Evolutionary conservation across 2,797 vertebrate genomes (phyloP).

Genomic region (Scyliorhinus canicula): DNA sequence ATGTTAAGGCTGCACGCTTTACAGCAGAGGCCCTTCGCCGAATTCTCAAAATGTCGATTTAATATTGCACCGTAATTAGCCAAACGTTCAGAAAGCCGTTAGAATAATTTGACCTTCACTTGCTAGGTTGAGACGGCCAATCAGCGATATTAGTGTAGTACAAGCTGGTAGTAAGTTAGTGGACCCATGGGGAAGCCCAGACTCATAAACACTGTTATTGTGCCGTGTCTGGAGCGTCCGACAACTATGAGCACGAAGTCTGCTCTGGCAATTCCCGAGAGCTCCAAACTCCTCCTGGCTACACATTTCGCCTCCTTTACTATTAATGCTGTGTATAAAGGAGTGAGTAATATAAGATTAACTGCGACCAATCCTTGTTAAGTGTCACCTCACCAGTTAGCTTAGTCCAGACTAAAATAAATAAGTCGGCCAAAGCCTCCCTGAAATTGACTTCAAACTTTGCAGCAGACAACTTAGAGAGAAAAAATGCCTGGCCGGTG

Average conservation of each 20-base stretch:
- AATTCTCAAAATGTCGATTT: conserved; percentile 41
- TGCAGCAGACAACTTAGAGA: background rate
- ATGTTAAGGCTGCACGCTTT: conserved; percentile 47
- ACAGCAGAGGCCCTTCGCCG: conserved; percentile 41
- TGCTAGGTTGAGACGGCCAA: conserved; percentile 78
- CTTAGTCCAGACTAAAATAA: conserved; percentile 5
- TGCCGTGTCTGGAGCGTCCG: conserved; percentile 64
- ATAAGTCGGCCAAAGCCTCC: background rate
- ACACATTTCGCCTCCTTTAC: conserved; percentile 31
- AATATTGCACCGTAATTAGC: conserved; percentile 40
- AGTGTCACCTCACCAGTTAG: conserved; percentile 31
- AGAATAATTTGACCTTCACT: conserved; percentile 84
- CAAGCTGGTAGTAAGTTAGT: conserved; percentile 68
- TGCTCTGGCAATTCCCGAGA: conserved; percentile 41
- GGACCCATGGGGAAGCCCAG: conserved; percentile 71
- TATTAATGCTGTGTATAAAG: conserved; percentile 38
- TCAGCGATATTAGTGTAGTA: conserved; percentile 77
- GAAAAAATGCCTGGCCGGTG: conserved; percentile 3
- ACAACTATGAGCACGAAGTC: conserved; percentile 53
- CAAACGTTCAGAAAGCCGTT: conserved; percentile 38
- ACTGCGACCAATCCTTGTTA: conserved; percentile 38
- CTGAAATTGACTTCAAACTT: conserved; percentile 12
- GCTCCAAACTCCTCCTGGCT: conserved; percentile 40
- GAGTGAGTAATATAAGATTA: conserved; percentile 38
- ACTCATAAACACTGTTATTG: conserved; percentile 69